Evolutionary conservation across 1,140 invertebrate species (phyloP), one percentile per base, ranked within the genome.

Genomic region (Parasteatoda tepidariorum): DNA sequence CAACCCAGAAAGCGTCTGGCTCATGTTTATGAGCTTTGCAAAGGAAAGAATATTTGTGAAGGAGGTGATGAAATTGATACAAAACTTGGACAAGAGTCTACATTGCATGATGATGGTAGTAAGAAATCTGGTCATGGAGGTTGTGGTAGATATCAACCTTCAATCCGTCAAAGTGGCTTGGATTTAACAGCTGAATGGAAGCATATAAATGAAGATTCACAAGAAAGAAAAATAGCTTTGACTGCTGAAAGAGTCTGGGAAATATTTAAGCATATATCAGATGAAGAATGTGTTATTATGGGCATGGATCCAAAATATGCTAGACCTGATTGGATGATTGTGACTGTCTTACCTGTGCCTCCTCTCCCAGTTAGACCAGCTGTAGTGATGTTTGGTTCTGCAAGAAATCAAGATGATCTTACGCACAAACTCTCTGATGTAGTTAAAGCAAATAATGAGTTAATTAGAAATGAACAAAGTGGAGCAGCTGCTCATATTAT

Each of bases 381-480:
- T 67, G 98, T 99, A 5, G 97, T 99, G 18, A 99, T 99, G 96
- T 98, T 98, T 90, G 98, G 98, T 22, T 97, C 97, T 1, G 97
- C 98, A 0, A 95, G 97, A 88, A 99, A 99, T 93, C 93, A 98
- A 90, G 98, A 99, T 89, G 98, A 99, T 93, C 92, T 99, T 84
- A 99, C 98, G 0, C 97, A 99, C 89, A 99, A 99, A 90, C 90
- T 99, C 13, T 93, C 98, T 0, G 98, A 99, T 89, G 99, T 99
- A 55, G 97, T 99, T 41, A 99, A 99, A 91, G 92, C 96, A 2
- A 99, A 99, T 88, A 99, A 99, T 90, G 97, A 99, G 89, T 89
- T 99, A 28, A 91, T 94, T 73, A 92, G 96, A 83, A 99, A 99
- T 90, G 98, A 99, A 90, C 93, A 96, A 86, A 93, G 94, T 66